Evolutionary conservation across 1,140 invertebrate genomes (phyloP), one percentile per base, ranked within the genome.

Genomic region (Portunus trituberculatus): DNA sequence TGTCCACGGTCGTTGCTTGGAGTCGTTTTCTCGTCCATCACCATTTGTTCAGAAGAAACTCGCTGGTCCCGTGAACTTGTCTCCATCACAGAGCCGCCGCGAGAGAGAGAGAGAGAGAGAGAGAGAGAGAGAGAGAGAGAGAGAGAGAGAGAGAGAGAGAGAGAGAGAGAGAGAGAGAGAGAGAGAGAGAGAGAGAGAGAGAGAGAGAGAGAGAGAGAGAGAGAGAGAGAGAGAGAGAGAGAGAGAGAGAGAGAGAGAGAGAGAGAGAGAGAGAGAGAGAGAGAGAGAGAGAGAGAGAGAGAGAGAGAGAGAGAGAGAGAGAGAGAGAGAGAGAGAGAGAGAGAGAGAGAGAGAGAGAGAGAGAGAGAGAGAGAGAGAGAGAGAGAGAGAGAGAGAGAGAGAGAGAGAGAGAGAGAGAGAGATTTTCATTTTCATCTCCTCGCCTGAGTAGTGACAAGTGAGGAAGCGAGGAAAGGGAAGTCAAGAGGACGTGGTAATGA

Each of bases 161-260:
- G 25, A 28, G 28, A 84, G n/a, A 84, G 31, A 84, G 83, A 32
- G 31, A 32, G 83, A 84, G 25, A 25, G 31, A 28, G 83, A 12
- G 28, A 84, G 83, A 32, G 31, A 32, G 25, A 84, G 25, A 84
- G 31, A 84, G 31, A 28, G n/a, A 28, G n/a, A 28, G 83, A 84
- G 31, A 28, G 83, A 84, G 31, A 84, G 12, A 20, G 83, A 84
- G n/a, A 84, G 14, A 28, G 83, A 84, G n/a, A 84, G n/a, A 84
- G 83, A 84, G n/a, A 84, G 83, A 84, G 83, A 84, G 83, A 28
- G 76, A 28, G 83, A 84, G 83, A 84, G 83, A 84, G 83, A 84
- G 83, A 84, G 83, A 32, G 83, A 25, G 83, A 25, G 83, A 25
- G 25, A 84, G 83, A 32, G 31, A 84, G 31, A 29, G 83, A 84